Percentiles rank a stretch among this genome's conserved stretches.
Evolutionary conservation across 2,797 vertebrate species (phyloP).

Genomic region (Cyclura pinguis): DNA sequence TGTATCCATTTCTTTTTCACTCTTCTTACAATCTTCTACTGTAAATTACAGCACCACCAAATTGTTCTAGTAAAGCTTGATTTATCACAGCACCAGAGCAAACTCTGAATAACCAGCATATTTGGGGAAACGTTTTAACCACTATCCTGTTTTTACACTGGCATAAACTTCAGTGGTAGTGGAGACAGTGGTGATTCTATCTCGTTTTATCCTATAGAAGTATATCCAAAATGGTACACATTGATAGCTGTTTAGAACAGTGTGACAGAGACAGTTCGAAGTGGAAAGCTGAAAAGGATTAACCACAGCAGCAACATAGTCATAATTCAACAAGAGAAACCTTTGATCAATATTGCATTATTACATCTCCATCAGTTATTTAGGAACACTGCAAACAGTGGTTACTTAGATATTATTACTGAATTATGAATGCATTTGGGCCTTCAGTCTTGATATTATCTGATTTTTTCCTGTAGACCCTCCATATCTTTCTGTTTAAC

Average conservation of each 20-base stretch:
- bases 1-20: slow-evolving; percentile 10
- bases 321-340: background rate
- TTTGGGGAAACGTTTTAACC: background rate
- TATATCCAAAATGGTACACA: background rate
- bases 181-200: background rate
- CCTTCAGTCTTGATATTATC: background rate
- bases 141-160: background rate
- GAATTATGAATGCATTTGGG: background rate
- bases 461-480: background rate
- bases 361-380: background rate
- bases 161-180: background rate
- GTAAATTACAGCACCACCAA: slow-evolving; percentile 23
- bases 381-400: background rate
- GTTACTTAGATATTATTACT: background rate
- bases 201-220: background rate
- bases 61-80: background rate
- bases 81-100: background rate
- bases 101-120: background rate
- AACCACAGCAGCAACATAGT: background rate
- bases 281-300: background rate
- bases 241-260: background rate
- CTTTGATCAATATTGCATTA: background rate
- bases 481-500: background rate
- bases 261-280: background rate
- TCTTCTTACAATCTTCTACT: background rate